Evolutionary conservation across 2,113 vertebrate species (phyloP).

Genomic region (Hemiprocne comata): DNA sequence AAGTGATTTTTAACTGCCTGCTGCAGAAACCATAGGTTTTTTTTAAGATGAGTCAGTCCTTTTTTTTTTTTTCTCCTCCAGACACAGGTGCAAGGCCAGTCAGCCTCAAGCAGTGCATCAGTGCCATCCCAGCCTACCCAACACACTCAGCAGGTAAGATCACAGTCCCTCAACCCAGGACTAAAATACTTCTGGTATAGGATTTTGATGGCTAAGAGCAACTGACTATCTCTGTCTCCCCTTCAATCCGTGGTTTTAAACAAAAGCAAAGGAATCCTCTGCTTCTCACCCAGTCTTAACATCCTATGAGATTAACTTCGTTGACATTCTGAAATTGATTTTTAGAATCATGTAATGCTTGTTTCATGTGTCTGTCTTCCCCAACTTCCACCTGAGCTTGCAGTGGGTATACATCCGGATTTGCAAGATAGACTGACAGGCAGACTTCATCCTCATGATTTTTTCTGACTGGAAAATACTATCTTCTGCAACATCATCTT

Average conservation of each 20-base stretch:
- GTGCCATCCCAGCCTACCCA: slow-evolving; percentile 72
- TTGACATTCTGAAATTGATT: background rate
- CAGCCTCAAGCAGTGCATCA: slow-evolving; percentile 62
- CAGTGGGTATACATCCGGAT: background rate
- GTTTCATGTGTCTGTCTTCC: background rate
- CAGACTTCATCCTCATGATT: background rate
- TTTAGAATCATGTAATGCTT: background rate
- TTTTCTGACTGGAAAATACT: background rate
- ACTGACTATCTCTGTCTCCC: rapidly evolving
- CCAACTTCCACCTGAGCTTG: background rate
- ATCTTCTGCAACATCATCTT: background rate
- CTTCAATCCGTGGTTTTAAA: background rate
- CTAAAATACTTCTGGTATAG: background rate
- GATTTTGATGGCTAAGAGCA: background rate
- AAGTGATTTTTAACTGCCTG: background rate
- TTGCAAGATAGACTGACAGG: background rate
- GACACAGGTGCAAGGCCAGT: slow-evolving; percentile 77
- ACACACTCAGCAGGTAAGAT: slow-evolving; percentile 76
- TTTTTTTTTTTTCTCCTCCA: slow-evolving; percentile 26
- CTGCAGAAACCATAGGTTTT: background rate
- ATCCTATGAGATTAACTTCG: background rate
- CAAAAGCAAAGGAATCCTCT: background rate
- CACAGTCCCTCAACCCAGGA: background rate
- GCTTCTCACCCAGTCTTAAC: background rate
- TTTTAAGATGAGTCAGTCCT: slow-evolving; percentile 32